phyloP scores from a whole-genome alignment of 2,888 invertebrate genomes.

The Lasioglossum zephyrum region DNA sequence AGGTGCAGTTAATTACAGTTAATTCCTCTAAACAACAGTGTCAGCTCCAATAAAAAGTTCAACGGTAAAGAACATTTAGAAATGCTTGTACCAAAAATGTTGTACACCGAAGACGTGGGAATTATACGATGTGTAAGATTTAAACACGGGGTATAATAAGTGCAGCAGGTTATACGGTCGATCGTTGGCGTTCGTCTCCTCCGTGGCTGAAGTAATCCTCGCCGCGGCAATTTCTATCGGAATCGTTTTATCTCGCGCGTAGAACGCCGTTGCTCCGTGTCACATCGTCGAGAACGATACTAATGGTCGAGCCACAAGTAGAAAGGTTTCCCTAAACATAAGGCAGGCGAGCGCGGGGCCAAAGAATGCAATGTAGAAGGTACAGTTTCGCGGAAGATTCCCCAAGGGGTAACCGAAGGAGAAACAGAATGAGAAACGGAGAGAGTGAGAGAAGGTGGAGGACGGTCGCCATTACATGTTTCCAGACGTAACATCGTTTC shows the following conservation, averaged over 20 bases:
- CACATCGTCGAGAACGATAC: conserved; percentile 24
- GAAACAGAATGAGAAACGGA: neutral
- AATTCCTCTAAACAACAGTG: neutral
- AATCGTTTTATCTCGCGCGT: conserved; percentile 8
- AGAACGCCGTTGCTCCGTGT: neutral
- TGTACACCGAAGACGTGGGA: neutral
- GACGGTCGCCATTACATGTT: conserved; percentile 51
- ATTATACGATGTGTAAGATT: neutral
- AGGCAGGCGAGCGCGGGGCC: neutral
- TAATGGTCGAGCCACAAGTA: conserved; percentile 24
- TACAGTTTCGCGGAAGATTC: conserved; percentile 30
- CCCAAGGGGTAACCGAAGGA: neutral
- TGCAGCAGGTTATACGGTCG: neutral
- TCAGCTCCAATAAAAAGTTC: neutral
- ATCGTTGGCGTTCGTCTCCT: neutral
- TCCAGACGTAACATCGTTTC: conserved; percentile 61
- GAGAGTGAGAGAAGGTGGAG: conserved; percentile 16
- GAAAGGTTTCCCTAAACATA: conserved; percentile 18
- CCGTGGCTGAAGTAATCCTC: neutral
- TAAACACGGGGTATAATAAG: neutral
- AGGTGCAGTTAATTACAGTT: too few relatives aligned
- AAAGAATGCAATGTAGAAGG: conserved; percentile 34
- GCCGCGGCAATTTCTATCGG: conserved; percentile 2
- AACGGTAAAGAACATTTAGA: neutral
- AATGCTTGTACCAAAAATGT: neutral